phyloP scores from a whole-genome alignment of 1,140 invertebrate genomes.

The Aethina tumida region DNA sequence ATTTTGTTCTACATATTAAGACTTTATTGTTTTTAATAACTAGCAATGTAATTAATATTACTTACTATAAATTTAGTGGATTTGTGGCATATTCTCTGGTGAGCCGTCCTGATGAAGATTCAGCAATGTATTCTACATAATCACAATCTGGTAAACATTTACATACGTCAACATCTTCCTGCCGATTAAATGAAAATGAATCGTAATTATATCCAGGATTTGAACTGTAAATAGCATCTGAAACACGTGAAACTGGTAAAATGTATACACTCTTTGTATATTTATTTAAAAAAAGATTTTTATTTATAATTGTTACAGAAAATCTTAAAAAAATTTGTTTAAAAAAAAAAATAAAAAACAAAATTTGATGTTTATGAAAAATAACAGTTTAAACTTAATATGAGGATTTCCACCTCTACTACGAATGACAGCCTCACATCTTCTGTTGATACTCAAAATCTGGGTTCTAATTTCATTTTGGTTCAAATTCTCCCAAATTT shows the following conservation, averaged over 20 bases:
- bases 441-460: no score
- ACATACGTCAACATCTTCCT: constrained; percentile 18
- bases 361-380: no score
- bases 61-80: constrained; percentile 37
- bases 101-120: constrained; percentile 42
- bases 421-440: no score
- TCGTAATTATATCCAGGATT: constrained; percentile 7
- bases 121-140: constrained; percentile 43
- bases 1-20: no score
- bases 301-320: constrained; percentile 2
- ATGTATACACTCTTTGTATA: background rate
- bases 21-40: background rate
- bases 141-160: constrained; percentile 46
- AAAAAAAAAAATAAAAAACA: no score
- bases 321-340: no score
- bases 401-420: no score
- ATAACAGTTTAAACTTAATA: no score
- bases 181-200: background rate
- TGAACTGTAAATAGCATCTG: constrained; percentile 11
- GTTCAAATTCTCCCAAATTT: no score
- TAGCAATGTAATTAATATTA: constrained; percentile 1
- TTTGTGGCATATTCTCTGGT: constrained; percentile 33
- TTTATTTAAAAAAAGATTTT: constrained; percentile 1
- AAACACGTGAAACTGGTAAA: constrained; percentile 1
- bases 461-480: no score